A percentile compares a stretch with the other conserved stretches of the same genome.
Evolutionary conservation across 2,113 vertebrate genomes (phyloP).

Genomic region (Rhinopomastus cyanomelas): DNA sequence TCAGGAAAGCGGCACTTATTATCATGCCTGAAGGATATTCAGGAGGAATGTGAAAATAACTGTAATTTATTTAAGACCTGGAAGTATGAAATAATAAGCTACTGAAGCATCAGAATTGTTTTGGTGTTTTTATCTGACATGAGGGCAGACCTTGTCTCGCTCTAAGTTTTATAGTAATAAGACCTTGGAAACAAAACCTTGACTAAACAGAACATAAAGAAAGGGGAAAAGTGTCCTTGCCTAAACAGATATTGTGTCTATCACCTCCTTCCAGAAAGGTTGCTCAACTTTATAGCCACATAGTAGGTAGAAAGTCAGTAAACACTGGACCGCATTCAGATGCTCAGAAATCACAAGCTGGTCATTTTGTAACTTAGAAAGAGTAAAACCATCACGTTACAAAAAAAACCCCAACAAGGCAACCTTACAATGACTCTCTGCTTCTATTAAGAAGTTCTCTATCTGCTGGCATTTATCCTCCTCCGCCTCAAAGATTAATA

Average conservation of each 20-base stretch:
- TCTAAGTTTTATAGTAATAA: slow-evolving; percentile 82
- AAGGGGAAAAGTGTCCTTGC: slow-evolving; percentile 82
- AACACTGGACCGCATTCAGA: slow-evolving; percentile 50
- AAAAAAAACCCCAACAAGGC: neutral
- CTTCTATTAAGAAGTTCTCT: slow-evolving; percentile 57
- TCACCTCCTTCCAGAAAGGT: slow-evolving; percentile 78
- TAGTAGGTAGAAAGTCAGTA: slow-evolving; percentile 75
- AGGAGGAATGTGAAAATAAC: slow-evolving; percentile 76
- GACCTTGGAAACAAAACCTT: slow-evolving; percentile 85
- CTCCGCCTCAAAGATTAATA: slow-evolving; percentile 65
- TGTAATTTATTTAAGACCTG: slow-evolving; percentile 78
- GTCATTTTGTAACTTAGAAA: slow-evolving; percentile 58
- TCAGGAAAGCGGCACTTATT: slow-evolving; percentile 69
- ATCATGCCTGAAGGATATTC: slow-evolving; percentile 74
- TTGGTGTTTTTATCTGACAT: slow-evolving; percentile 79
- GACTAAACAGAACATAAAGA: slow-evolving; percentile 78
- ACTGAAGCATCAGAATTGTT: slow-evolving; percentile 77
- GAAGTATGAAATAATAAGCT: slow-evolving; percentile 80
- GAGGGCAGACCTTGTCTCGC: slow-evolving; percentile 79
- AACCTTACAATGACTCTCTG: slow-evolving; percentile 45
- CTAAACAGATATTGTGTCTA: slow-evolving; percentile 84
- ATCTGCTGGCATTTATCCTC: slow-evolving; percentile 60
- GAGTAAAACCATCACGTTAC: slow-evolving; percentile 10
- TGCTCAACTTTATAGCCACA: slow-evolving; percentile 71
- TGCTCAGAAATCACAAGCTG: slow-evolving; percentile 36